phyloP scores from a whole-genome alignment of 2,888 invertebrate species.

The Bellardia pandia region DNA sequence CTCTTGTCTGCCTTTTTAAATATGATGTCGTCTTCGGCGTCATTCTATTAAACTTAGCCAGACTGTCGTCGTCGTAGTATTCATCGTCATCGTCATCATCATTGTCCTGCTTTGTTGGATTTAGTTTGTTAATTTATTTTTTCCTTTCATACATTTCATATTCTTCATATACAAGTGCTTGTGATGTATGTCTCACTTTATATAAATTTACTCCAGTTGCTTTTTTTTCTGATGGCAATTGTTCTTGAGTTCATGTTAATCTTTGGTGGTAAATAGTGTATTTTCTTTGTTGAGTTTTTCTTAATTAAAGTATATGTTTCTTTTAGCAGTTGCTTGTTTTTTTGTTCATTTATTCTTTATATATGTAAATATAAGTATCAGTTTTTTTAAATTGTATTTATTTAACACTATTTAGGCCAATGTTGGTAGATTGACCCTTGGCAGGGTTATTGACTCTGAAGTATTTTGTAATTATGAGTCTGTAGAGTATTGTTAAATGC shows the following conservation, averaged over 20 bases:
- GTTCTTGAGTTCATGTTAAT: slow-evolving; percentile 65
- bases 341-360: slow-evolving; percentile 5
- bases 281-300: slow-evolving; percentile 54
- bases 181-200: slow-evolving; percentile 41
- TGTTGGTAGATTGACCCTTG: slow-evolving; percentile 57
- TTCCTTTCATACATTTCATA: slow-evolving; percentile 11
- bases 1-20: slow-evolving; percentile 12
- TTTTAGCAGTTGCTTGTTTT: neutral
- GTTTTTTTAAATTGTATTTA: slow-evolving; percentile 50
- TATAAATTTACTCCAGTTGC: slow-evolving; percentile 52
- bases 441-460: slow-evolving; percentile 55
- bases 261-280: slow-evolving; percentile 62
- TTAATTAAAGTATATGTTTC: slow-evolving; percentile 68
- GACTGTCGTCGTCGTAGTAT: slow-evolving; percentile 67
- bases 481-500: neutral
- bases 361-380: slow-evolving; percentile 5
- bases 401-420: slow-evolving; percentile 57
- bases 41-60: slow-evolving; percentile 67
- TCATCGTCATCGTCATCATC: slow-evolving; percentile 32
- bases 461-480: slow-evolving; percentile 5
- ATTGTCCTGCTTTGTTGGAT: slow-evolving; percentile 30
- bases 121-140: slow-evolving; percentile 44
- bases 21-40: slow-evolving; percentile 21
- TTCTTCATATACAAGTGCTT: slow-evolving; percentile 15
- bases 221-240: slow-evolving; percentile 57